phyloP scores from a whole-genome alignment of 2,888 invertebrate species.

The Drosophila ustulata region DNA sequence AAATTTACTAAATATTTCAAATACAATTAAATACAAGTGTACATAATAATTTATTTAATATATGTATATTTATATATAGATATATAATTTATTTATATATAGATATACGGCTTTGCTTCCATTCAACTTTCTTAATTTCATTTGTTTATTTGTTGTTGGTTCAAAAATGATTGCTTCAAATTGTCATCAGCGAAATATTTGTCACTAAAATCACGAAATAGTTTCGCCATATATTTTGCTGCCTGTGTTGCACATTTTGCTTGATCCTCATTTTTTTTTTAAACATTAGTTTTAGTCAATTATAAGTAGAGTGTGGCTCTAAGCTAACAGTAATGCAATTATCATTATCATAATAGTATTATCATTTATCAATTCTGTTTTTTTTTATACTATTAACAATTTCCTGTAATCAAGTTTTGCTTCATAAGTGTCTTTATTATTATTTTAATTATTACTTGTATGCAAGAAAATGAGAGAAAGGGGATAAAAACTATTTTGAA shows the following conservation, averaged over 20 bases:
- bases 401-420: slow-evolving; percentile 82
- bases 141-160: slow-evolving; percentile 63
- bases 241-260: slow-evolving; percentile 68
- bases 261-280: slow-evolving; percentile 61
- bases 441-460: slow-evolving; percentile 30
- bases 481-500: slow-evolving; percentile 14
- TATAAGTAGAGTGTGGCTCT: slow-evolving; percentile 50
- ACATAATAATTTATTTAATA: slow-evolving; percentile 79
- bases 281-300: slow-evolving; percentile 33
- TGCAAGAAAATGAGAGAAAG: slow-evolving; percentile 24
- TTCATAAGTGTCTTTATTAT: slow-evolving; percentile 70
- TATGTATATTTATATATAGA: slow-evolving; percentile 67
- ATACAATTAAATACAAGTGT: slow-evolving; percentile 81
- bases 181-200: slow-evolving; percentile 84
- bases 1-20: slow-evolving; percentile 83
- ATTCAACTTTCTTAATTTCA: slow-evolving; percentile 35
- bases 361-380: slow-evolving; percentile 32
- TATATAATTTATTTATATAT: slow-evolving; percentile 63
- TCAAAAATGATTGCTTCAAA: slow-evolving; percentile 84
- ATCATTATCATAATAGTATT: slow-evolving; percentile 37
- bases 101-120: slow-evolving; percentile 68
- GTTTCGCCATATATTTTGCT: slow-evolving; percentile 78
- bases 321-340: slow-evolving; percentile 56
- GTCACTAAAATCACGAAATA: slow-evolving; percentile 83
- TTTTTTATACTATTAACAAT: slow-evolving; percentile 73